Evolutionary conservation across 1,140 invertebrate genomes (phyloP), one percentile per base, ranked within the genome.

Genomic region (Meloidogyne chitwoodi): DNA sequence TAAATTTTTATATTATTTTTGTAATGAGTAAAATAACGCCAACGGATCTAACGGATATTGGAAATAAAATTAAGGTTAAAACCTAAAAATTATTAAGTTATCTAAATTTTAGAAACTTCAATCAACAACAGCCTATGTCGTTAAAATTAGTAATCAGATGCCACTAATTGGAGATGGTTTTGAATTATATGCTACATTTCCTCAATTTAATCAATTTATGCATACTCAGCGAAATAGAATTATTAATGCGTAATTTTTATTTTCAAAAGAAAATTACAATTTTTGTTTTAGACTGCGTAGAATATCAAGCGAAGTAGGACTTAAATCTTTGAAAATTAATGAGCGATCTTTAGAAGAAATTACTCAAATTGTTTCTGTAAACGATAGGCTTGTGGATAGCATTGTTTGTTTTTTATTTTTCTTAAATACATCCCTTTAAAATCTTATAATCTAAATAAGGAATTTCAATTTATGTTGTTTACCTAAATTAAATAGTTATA

Each of bases 151-250:
- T 11, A 77, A 77, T 44, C 27, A 73, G 24, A 44, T 77, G 72
- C 76, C 76, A 16, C 29, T 61, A 68, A 41, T 77, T 29, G 76
- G 76, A 24, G 75, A 77, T 24, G 75, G 75, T 31, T 74, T 62
- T 41, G 76, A 77, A 38, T 41, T 77, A 27, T 77, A 77, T 64
- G 68, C 76, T 48, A 77, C 76, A n/a, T 77, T 61, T 68, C 64
- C 76, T 26, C 74, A 77, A 63, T 77, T 61, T 61, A 44, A 31
- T 16, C 31, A 77, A 68, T 77, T 77, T 61, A 78, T 77, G 75
- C 22, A 41, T 34, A 19, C 38, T 14, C 62, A 77, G 31, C 24
- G 67, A 31, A 34, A 14, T 48, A 48, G 76, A 44, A 56, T 78
- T 41, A 14, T 78, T 67, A 62, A 68, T 41, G 26, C 41, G 74